phyloP scores from a whole-genome alignment of 2,888 invertebrate genomes.

The Euzophera pinguis region DNA sequence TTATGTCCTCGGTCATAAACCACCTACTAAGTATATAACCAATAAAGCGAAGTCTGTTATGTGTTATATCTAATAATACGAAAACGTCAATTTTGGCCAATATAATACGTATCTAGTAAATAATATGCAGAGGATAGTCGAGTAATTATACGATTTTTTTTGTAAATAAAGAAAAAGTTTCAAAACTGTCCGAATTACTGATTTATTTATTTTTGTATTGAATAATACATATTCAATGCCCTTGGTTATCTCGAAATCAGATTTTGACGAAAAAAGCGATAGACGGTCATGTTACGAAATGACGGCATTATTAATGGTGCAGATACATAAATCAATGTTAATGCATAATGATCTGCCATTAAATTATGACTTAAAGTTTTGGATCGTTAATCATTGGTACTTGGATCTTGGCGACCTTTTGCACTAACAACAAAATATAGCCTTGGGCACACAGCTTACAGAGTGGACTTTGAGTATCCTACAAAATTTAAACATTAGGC shows the following conservation, averaged over 20 bases:
- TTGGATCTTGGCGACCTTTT: conserved; percentile 33
- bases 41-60: no score
- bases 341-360: background rate
- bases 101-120: no score
- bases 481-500: no score
- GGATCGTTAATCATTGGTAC: conserved; percentile 23
- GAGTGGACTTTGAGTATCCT: conserved; percentile 20
- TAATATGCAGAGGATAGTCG: no score
- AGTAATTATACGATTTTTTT: no score
- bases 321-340: background rate
- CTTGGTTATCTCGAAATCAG: background rate
- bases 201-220: background rate
- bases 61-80: no score
- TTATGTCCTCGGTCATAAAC: conserved; percentile 26
- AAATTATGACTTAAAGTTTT: background rate
- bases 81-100: no score
- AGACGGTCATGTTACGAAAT: background rate
- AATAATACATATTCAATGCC: background rate
- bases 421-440: conserved; percentile 19
- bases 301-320: background rate
- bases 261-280: background rate
- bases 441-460: conserved; percentile 31
- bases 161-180: no score
- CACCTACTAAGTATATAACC: background rate
- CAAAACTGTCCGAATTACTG: no score